Evolutionary conservation across 35 echinoderm and acorn worm species (phyloP).

Genomic region (Ophiothrix spiculata): DNA sequence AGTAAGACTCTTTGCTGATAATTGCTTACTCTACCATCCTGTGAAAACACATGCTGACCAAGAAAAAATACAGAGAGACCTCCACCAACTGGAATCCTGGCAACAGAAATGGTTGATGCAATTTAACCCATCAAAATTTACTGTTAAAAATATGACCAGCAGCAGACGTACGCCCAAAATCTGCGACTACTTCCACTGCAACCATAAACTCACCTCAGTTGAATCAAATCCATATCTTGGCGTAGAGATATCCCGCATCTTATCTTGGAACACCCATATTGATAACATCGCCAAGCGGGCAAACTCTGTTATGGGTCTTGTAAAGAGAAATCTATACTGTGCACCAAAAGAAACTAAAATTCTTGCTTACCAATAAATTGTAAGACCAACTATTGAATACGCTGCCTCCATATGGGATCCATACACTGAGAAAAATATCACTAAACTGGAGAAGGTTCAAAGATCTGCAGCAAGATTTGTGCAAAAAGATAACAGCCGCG

Average conservation of each 20-base stretch:
- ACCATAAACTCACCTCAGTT: too few species aligned
- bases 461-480: too few species aligned
- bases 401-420: conserved; percentile 50
- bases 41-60: conserved; percentile 21
- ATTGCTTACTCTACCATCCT: conserved; percentile 53
- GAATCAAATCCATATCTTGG: too few species aligned
- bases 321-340: conserved; percentile 30
- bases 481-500: too few species aligned
- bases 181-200: conserved; percentile 8
- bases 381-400: conserved; percentile 44
- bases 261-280: conserved; percentile 17
- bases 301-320: conserved; percentile 41
- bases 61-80: conserved; percentile 1
- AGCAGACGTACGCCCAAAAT: neutral
- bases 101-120: conserved; percentile 26
- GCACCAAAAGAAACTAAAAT: conserved; percentile 1
- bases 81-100: conserved; percentile 4
- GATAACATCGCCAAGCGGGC: conserved; percentile 30
- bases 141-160: neutral
- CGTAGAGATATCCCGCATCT: neutral
- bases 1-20: conserved; percentile 67
- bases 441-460: too few species aligned
- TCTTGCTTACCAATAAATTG: conserved; percentile 25
- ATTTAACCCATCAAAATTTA: conserved; percentile 25
- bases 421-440: too few species aligned